A percentile compares a stretch with the other conserved stretches of the same genome.
phyloP scores from a whole-genome alignment of 1,140 invertebrate genomes.

The Pogonus chalceus region DNA sequence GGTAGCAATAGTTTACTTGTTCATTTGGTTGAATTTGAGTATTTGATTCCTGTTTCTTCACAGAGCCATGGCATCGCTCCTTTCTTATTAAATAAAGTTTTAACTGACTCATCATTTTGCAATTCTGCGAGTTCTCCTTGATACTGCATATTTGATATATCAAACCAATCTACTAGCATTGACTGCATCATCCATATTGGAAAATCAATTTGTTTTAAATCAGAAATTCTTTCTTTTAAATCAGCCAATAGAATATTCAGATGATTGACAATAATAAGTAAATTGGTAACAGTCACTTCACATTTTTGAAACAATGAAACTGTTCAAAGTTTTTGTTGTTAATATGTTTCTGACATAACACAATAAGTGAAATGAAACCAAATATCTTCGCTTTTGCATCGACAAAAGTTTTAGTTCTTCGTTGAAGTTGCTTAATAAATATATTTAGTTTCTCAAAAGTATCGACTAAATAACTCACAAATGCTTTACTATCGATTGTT shows the following conservation, averaged over 20 bases:
- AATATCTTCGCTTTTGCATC: slow-evolving; percentile 17
- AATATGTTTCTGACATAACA: not conserved
- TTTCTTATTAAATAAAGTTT: not conserved
- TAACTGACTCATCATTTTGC: not conserved
- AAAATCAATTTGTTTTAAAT: not conserved
- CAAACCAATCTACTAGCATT: not conserved
- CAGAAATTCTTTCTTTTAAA: not conserved
- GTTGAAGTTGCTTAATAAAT: slow-evolving; percentile 21
- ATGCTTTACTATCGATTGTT: slow-evolving; percentile 17
- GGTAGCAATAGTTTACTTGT: slow-evolving; percentile 14
- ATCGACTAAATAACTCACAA: slow-evolving; percentile 9
- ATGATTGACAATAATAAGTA: not conserved
- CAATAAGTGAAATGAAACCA: slow-evolving; percentile 11
- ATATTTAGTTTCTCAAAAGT: slow-evolving; percentile 18
- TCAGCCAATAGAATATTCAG: not conserved
- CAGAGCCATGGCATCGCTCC: slow-evolving; percentile 19
- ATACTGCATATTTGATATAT: not conserved
- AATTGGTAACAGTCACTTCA: not conserved
- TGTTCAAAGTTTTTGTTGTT: not conserved
- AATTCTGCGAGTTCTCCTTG: not conserved
- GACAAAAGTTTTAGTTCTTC: slow-evolving; percentile 19
- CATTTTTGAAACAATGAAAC: not conserved
- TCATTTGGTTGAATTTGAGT: slow-evolving; percentile 20
- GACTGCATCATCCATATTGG: not conserved
- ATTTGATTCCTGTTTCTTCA: slow-evolving; percentile 21